Evolutionary conservation across 2,113 vertebrate genomes (phyloP), one percentile per base, ranked within the genome.

Genomic region (Uria aalge): DNA sequence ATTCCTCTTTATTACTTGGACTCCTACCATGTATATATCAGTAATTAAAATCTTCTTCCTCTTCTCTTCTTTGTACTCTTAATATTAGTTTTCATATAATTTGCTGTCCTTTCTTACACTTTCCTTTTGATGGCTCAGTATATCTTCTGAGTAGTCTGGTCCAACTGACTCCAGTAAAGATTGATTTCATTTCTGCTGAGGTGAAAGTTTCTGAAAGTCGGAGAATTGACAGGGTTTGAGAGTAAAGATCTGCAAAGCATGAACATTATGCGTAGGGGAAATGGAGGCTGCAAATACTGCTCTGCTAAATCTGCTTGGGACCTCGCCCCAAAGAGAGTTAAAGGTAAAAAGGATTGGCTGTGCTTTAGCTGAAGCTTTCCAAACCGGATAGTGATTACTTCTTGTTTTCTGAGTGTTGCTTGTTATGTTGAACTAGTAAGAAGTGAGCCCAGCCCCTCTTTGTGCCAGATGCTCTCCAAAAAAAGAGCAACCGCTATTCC

Each of bases 31-130:
- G 23, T 40, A 66, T 77, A 40, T 86, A 92, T 91, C 89, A 84
- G 80, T 90, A 96, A 94, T 92, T 85, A 82, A 93, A 95, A 94
- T 92, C 72, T 57, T 81, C 19, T 72, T 88, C 22, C 13, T 84
- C 9, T 62, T 82, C n/a, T 88, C 22, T 83, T 85, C 30, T 94
- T 92, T 73, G 26, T 88, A 62, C 15, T 71, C 32, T 69, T 73
- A 68, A 50, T 95, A 85, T 48, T 87, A 84, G n/a, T 56, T 95
- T 84, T 91, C 68, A 47, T 55, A 74, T 62, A 43, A 87, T 90
- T 90, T 85, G 2, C n/a, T 93, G 8, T 52, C 12, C 32, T 55
- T 90, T 85, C 62, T 73, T 64, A 45, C 11, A 55, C 10, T 85
- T 95, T 32, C 17, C 45, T 78, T 95, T 90, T 69, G 47, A 81